A percentile compares a stretch with the other conserved stretches of the same genome.
These are phyloP conservation scores for Kuschelorhynchus macadamiae DNA, from an alignment of 2,888 invertebrate species.

Conservation along the genomic window DNA sequence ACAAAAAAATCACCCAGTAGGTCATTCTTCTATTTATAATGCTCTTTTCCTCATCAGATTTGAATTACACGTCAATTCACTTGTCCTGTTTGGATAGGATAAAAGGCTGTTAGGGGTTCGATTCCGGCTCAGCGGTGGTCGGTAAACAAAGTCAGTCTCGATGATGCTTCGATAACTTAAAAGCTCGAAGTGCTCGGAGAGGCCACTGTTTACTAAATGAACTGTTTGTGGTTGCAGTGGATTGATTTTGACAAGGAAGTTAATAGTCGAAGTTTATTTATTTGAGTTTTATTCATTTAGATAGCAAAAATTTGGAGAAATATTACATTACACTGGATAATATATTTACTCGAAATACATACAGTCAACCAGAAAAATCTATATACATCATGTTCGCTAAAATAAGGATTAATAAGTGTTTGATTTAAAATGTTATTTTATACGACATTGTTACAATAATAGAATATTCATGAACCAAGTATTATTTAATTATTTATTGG, in stretches of 20 bases:
- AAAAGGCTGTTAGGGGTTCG: constrained; percentile 62
- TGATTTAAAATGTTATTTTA: no score
- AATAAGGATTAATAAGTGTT: no score
- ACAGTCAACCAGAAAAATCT: no score
- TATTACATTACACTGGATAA: no score
- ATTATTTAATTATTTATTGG: no score
- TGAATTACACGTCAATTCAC: constrained; percentile 60
- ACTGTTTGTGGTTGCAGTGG: constrained; percentile 11
- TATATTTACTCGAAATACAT: no score
- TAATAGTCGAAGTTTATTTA: constrained; percentile 7
- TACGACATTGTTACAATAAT: no score
- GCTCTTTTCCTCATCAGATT: constrained; percentile 48
- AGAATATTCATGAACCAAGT: no score
- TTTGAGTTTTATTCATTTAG: no score
- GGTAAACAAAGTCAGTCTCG: constrained; percentile 47
- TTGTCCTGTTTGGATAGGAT: constrained; percentile 61
- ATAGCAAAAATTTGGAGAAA: no score
- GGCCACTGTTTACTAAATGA: constrained; percentile 48
- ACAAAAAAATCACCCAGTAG: no score
- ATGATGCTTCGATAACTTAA: constrained; percentile 43
- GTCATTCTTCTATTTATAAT: constrained; percentile 39
- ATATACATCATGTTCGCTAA: no score
- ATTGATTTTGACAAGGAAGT: background rate
- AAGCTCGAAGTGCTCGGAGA: constrained; percentile 38
- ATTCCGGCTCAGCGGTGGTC: constrained; percentile 58